Base-by-base conservation (phyloP, 2,888 invertebrate species). In the Bombylius discolor region DNA sequence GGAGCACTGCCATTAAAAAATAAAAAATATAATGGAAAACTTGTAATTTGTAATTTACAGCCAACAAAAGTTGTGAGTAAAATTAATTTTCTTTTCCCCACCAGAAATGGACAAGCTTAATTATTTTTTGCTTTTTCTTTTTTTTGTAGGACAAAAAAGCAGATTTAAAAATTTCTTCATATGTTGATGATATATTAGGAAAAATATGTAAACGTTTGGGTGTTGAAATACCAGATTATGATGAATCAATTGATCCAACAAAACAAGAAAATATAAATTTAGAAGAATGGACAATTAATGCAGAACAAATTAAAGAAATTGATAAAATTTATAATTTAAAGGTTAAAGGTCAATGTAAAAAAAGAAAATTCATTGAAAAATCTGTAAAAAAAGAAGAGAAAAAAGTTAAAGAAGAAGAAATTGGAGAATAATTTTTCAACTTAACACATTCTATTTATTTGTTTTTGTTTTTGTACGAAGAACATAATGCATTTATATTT, bases 11-110 rank as follows among this genome's bases (percentile, higher is more conserved):
- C 98, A 5, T 72, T 95, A 44, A 83, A 83, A 67, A 87, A 86
- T 59, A 85, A 88, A 64, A 89, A 89, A 69, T 86, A 86, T 70
- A 86, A 85, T 33, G 96, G 96, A 5, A 87, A 87, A 70, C 75
- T 99, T 53, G 91, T 90, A 23, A 91, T 98, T 64, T 89, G 97
- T 61, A 99, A 99, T 76, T 77, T 99, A 54, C 99, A 99, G 71
- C 87, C 90, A n/a, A 99, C 98, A 5, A 96, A 97, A 79, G 92
- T 95, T 77, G 94, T 92, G 78, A 79, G 81, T 76, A 44, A 53
- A 1, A 36, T 7, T 36, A 8, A 8, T 36, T 4, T 52, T 13
- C 1, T 33, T 12, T 1, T 13, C 6, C 11, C 6, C 4, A 39
- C 12, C 32, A 55, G n/a, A 23, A 44, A n/a, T n/a, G 5, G 7